These are phyloP conservation scores for Aphaenogaster ashmeadi DNA, from an alignment of 1,140 invertebrate genomes.

Conservation along the genomic window DNA sequence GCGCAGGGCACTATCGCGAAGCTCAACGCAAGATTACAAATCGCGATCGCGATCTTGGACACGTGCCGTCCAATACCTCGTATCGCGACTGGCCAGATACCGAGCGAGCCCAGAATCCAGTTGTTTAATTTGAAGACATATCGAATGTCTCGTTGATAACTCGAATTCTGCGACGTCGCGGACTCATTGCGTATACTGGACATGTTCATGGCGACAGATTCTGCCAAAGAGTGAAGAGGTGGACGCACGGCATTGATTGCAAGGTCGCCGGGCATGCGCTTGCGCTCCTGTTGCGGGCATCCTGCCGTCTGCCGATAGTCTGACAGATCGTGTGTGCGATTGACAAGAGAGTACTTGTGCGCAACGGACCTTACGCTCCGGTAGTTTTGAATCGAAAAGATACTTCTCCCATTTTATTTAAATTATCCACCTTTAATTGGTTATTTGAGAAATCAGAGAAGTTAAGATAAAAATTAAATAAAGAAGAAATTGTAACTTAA, in stretches of 20 bases:
- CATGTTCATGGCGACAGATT: slow-evolving; percentile 11
- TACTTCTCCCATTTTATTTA: not conserved
- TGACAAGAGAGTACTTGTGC: not conserved
- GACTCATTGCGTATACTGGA: not conserved
- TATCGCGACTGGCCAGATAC: slow-evolving; percentile 51
- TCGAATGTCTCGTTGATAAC: slow-evolving; percentile 24
- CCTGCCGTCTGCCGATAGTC: not conserved
- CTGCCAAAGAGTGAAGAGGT: slow-evolving; percentile 32
- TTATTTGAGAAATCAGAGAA: not conserved
- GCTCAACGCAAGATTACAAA: slow-evolving; percentile 46
- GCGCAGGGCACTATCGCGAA: slow-evolving; percentile 59
- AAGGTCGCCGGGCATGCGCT: slow-evolving; percentile 2
- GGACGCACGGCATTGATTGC: slow-evolving; percentile 55
- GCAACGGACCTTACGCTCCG: not conserved
- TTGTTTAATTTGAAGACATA: slow-evolving; percentile 12
- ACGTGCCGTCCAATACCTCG: not conserved
- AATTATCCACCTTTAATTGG: not conserved
- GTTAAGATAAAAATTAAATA: not conserved
- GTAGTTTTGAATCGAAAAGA: not conserved
- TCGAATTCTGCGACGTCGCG: not conserved
- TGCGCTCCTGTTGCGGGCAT: slow-evolving; percentile 10
- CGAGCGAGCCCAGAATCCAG: slow-evolving; percentile 28
- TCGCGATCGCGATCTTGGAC: slow-evolving; percentile 12
- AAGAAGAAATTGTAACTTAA: not conserved
- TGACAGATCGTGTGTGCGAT: slow-evolving; percentile 10